Evolutionary conservation across 1,140 invertebrate species (phyloP).

Genomic region (Bombus pyrosoma): DNA sequence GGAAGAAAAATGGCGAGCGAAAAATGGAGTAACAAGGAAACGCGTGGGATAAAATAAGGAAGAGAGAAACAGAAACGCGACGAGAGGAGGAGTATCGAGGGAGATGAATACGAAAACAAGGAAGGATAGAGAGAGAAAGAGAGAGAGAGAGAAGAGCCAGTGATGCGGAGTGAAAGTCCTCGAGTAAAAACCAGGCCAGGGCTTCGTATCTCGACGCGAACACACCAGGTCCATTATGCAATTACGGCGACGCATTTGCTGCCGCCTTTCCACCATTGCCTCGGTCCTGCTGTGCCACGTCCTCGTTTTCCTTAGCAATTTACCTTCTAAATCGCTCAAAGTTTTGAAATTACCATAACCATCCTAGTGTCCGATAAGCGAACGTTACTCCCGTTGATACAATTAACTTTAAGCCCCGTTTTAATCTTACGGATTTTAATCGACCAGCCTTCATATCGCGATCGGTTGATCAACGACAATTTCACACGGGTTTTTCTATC

Average conservation of each 20-base stretch:
- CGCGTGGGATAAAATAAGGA: slow-evolving; percentile 19
- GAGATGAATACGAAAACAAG: slow-evolving; percentile 23
- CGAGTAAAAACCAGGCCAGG: slow-evolving; percentile 75
- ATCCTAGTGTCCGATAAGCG: slow-evolving; percentile 1
- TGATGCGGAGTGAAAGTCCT: slow-evolving; percentile 71
- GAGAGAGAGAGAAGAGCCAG: slow-evolving; percentile 26
- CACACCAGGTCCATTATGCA: slow-evolving; percentile 70
- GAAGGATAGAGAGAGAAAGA: background rate
- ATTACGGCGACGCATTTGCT: slow-evolving; percentile 68
- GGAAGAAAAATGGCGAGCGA: background rate
- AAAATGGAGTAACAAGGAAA: slow-evolving; percentile 5
- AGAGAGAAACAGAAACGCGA: slow-evolving; percentile 40
- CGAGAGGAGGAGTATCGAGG: background rate
- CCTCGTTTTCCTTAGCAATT: slow-evolving; percentile 58
- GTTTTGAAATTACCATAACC: slow-evolving; percentile 66
- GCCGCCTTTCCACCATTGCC: slow-evolving; percentile 44
- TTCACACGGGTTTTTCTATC: background rate
- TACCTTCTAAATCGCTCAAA: slow-evolving; percentile 70
- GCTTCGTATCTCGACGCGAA: slow-evolving; percentile 68
- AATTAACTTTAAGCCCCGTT: background rate
- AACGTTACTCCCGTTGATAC: background rate
- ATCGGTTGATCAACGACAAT: background rate
- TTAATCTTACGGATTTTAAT: background rate
- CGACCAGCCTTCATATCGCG: background rate
- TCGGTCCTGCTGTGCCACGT: slow-evolving; percentile 38